Evolutionary conservation across 2,113 vertebrate genomes (phyloP).

Genomic region (Martes martes): DNA sequence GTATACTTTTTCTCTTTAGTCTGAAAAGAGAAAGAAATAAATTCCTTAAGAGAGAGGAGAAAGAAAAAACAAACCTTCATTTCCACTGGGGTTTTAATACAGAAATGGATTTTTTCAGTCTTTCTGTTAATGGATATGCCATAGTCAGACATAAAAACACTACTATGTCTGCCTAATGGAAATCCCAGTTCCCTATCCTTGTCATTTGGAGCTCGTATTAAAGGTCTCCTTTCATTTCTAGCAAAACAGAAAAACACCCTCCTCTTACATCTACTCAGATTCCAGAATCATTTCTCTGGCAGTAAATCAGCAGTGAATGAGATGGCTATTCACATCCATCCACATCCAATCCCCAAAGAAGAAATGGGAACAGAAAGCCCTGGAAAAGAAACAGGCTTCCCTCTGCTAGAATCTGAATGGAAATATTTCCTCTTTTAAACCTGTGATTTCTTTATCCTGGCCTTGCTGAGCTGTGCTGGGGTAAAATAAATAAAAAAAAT

Average conservation of each 20-base stretch:
- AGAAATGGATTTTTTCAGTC: slow-evolving; percentile 57
- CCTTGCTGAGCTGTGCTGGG: background rate
- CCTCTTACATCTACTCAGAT: slow-evolving; percentile 34
- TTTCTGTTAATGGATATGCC: slow-evolving; percentile 79
- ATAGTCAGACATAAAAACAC: slow-evolving; percentile 71
- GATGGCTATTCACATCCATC: slow-evolving; percentile 13
- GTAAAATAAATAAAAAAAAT: background rate
- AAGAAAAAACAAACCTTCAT: background rate
- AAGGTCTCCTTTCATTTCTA: slow-evolving; percentile 63
- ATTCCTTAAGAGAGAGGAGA: slow-evolving; percentile 13
- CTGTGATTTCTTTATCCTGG: background rate
- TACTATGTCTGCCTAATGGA: slow-evolving; percentile 71
- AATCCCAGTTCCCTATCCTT: slow-evolving; percentile 73
- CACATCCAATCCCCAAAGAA: slow-evolving; percentile 17
- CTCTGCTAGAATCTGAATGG: background rate
- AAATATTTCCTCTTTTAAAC: background rate
- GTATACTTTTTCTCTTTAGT: slow-evolving; percentile 41
- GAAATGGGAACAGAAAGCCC: slow-evolving; percentile 8
- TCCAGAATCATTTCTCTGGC: slow-evolving; percentile 57
- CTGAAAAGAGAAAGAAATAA: slow-evolving; percentile 54
- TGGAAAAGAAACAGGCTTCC: background rate
- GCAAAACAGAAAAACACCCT: slow-evolving; percentile 70
- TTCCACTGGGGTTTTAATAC: slow-evolving; percentile 53
- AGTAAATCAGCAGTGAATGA: slow-evolving; percentile 67
- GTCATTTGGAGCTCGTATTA: slow-evolving; percentile 68